A percentile compares a stretch with the other conserved stretches of the same genome.
These are phyloP conservation scores for Thysanoteuthis rhombus DNA, from an alignment of 2,888 invertebrate species.

Conservation along the genomic window DNA sequence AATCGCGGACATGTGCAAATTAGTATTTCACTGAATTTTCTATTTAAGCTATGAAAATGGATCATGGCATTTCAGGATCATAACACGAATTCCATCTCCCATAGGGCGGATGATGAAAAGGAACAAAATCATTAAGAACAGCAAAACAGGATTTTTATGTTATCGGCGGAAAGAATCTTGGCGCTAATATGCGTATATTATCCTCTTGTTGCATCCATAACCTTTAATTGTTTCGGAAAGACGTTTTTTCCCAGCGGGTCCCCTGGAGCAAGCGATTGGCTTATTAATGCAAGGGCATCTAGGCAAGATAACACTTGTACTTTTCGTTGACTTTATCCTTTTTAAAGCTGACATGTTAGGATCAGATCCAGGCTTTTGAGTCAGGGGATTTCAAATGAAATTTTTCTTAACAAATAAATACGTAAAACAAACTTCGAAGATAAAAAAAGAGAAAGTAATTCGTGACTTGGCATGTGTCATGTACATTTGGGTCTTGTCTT, in stretches of 20 bases:
- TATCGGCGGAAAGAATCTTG: neutral
- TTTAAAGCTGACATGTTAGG: no score
- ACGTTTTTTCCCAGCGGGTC: neutral
- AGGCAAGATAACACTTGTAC: neutral
- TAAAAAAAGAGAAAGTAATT: no score
- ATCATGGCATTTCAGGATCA: neutral
- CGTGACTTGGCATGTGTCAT: no score
- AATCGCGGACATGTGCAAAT: neutral
- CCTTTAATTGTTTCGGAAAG: neutral
- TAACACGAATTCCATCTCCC: neutral
- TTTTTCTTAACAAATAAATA: no score
- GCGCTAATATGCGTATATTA: neutral
- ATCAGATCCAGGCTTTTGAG: no score
- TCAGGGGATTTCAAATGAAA: no score
- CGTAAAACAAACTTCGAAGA: no score
- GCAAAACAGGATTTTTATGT: neutral
- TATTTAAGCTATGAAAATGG: neutral
- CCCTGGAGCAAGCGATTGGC: neutral
- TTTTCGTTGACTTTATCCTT: no score
- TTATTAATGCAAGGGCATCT: neutral
- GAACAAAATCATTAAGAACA: neutral
- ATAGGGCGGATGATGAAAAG: neutral
- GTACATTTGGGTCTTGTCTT: no score
- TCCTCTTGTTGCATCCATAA: neutral
- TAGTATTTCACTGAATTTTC: neutral